Base-by-base conservation (phyloP, 2,113 vertebrate genomes). In the Ailuropoda melanoleuca region DNA sequence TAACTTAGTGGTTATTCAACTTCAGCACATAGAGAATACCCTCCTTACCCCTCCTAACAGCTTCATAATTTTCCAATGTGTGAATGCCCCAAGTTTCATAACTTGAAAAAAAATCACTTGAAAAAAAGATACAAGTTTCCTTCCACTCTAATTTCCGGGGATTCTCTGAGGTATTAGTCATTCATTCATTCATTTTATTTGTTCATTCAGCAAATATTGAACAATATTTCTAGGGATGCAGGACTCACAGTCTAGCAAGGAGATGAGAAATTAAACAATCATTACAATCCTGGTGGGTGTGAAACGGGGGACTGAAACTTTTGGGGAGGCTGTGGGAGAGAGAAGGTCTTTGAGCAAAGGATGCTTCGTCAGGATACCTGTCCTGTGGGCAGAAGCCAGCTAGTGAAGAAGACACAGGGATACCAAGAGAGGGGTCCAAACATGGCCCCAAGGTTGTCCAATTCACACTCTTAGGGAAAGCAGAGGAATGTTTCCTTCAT, bases 171-270 rank as follows among this genome's bases (percentile, higher is more conserved):
- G 81, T 39, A 50, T 48, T 50, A 55, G 80, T 81, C 83, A 50
- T 72, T 77, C 58, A 64, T 72, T 77, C 58, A 64, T 58, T 86
- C 24, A 6, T 86, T 39, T 78, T 58, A 78, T 86, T 64, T 74
- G 53, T 74, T 93, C 80, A 83, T 58, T 96, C 72, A 74, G 82
- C 66, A 95, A 93, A 93, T 66, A 68, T 24, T 88, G 88, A 95
- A 55, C 68, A 60, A 58, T 80, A 87, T 88, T 82, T 72, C 55
- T n/a, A 74, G 82, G 55, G 70, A 26, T 39, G 0, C 0, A 34
- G 58, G 60, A 89, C 48, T 78, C 62, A n/a, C 15, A 18, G 80
- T 83, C 46, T 39, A 93, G 68, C 90, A 43, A 81, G 72, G 66
- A 80, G 72, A 90, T 46, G 81, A 92, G 64, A 84, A 0, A 0